phyloP scores from a whole-genome alignment of 2,113 vertebrate genomes.

The Thamnophis sirtalis region DNA sequence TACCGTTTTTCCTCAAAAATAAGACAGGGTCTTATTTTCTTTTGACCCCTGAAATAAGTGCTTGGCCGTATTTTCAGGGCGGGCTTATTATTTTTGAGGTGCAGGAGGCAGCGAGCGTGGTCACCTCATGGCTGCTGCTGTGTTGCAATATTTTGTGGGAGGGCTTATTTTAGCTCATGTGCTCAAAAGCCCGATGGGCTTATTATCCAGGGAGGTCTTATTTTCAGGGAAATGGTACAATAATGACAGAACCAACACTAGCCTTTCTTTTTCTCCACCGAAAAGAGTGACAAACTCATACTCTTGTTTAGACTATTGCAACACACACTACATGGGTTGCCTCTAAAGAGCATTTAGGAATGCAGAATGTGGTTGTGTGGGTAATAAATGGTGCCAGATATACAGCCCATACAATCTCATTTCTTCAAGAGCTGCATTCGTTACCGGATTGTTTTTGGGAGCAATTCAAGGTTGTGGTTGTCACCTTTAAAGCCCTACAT shows the following conservation, averaged over 20 bases:
- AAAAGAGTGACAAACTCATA: background rate
- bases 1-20: background rate
- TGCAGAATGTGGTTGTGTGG: background rate
- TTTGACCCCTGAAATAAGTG: too few species aligned
- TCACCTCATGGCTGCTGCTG: too few species aligned
- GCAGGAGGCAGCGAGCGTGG: too few species aligned
- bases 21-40: too few species aligned
- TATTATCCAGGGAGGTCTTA: too few species aligned
- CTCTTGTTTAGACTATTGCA: background rate
- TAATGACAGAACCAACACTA: background rate
- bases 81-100: too few species aligned
- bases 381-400: background rate
- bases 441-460: background rate
- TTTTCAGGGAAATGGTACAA: background rate
- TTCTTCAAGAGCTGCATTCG: background rate
- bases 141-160: too few species aligned
- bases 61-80: too few species aligned
- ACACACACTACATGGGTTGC: background rate
- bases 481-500: background rate
- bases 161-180: too few species aligned
- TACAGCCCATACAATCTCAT: background rate
- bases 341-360: background rate
- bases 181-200: too few species aligned
- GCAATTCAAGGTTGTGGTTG: background rate
- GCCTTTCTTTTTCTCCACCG: background rate